These are phyloP conservation scores for fruit fly (Drosophila melanogaster) DNA, from an alignment of 1,140 invertebrate species.

Conservation along the genomic window Release_6_plus_ISO1_MT NT_033777.3:14437001-14437500, in stretches of 20 bases:
- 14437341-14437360: slow-evolving; percentile 77
- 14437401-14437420: slow-evolving; percentile 78
- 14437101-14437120: slow-evolving; percentile 78
- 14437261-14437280: slow-evolving; percentile 25
- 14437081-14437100: slow-evolving; percentile 75
- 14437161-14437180: slow-evolving; percentile 77
- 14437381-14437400: slow-evolving; percentile 72
- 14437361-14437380: slow-evolving; percentile 48
- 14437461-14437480: slow-evolving; percentile 72
- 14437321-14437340: slow-evolving; percentile 80
- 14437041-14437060: slow-evolving; percentile 55
- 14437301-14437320: slow-evolving; percentile 75
- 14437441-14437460: slow-evolving; percentile 73
- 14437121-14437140: slow-evolving; percentile 79
- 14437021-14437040: slow-evolving; percentile 67
- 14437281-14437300: background rate
- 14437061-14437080: slow-evolving; percentile 83
- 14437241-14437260: slow-evolving; percentile 67
- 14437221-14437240: slow-evolving; percentile 11
- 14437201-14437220: slow-evolving; percentile 20
- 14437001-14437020: slow-evolving; percentile 76
- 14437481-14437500: slow-evolving; percentile 42
- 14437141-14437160: slow-evolving; percentile 80
- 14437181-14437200: slow-evolving; percentile 18
- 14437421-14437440: slow-evolving; percentile 72